phyloP scores from a whole-genome alignment of 2,113 vertebrate species.

The Trematocara stigmaticum region DNA sequence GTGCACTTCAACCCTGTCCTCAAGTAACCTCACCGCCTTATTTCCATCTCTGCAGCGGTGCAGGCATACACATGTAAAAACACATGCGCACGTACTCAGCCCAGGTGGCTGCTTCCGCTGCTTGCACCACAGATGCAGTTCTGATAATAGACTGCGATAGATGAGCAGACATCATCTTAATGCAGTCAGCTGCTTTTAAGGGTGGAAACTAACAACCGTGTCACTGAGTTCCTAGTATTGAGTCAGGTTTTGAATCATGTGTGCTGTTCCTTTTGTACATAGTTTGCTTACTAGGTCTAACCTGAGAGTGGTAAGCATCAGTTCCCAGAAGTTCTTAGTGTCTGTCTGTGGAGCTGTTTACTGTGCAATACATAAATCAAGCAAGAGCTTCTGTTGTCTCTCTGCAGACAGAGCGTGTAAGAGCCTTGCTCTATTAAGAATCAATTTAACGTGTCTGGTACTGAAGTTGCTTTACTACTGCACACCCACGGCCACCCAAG shows the following conservation, averaged over 20 bases:
- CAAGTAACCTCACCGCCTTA: background rate
- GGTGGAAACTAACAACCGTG: background rate
- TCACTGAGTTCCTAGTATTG: background rate
- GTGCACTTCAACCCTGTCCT: constrained; percentile 24
- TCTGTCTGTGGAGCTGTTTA: background rate
- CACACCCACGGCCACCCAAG: background rate
- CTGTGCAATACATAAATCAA: background rate
- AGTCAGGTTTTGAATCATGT: background rate
- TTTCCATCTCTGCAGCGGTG: background rate
- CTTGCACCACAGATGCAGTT: background rate
- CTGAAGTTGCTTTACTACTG: background rate
- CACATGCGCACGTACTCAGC: background rate
- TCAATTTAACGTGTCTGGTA: constrained; percentile 9
- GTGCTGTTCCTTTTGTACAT: background rate
- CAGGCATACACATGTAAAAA: background rate
- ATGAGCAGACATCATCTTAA: constrained; percentile 10
- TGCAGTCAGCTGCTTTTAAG: background rate
- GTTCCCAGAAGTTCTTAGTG: background rate
- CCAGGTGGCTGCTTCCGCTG: constrained; percentile 37
- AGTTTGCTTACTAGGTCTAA: background rate
- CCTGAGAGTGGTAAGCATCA: background rate
- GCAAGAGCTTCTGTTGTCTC: background rate
- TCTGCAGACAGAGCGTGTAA: background rate
- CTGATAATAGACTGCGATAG: constrained; percentile 28
- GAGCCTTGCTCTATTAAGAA: background rate